Conservation (phyloP, 1,140 invertebrate species). For the Eurosta solidaginis region DNA sequence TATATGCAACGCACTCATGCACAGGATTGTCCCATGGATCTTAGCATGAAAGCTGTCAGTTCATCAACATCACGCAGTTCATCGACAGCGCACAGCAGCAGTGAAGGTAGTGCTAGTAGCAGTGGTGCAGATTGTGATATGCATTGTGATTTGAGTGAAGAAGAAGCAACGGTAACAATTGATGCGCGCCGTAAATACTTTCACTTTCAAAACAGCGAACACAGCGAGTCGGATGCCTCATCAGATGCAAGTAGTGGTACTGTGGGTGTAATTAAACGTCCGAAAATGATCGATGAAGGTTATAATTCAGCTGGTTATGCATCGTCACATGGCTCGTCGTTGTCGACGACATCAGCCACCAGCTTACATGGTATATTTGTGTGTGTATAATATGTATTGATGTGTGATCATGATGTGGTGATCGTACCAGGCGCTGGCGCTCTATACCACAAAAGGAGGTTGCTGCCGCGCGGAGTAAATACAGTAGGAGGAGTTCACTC, state of each 20-base stretch:
- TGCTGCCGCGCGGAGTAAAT: neutral
- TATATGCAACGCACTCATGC: neutral
- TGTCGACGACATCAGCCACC: slow-evolving; percentile 44
- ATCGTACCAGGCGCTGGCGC: slow-evolving; percentile 2
- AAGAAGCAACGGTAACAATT: slow-evolving; percentile 41
- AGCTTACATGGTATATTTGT: slow-evolving; percentile 55
- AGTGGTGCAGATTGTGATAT: slow-evolving; percentile 29
- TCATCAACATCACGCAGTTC: slow-evolving; percentile 55
- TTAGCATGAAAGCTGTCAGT: slow-evolving; percentile 68
- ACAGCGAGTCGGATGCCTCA: slow-evolving; percentile 35
- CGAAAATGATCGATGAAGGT: slow-evolving; percentile 42
- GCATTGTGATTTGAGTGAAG: slow-evolving; percentile 48
- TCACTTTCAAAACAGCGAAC: slow-evolving; percentile 49
- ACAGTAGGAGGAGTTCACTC: slow-evolving; percentile 2
- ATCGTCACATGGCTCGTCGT: slow-evolving; percentile 31
- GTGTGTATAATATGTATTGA: slow-evolving; percentile 41
- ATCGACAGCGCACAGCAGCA: slow-evolving; percentile 48
- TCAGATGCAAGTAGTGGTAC: neutral
- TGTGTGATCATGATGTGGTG: too few relatives aligned
- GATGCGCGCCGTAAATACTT: slow-evolving; percentile 49
- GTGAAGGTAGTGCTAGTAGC: slow-evolving; percentile 30
- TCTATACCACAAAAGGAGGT: too few relatives aligned
- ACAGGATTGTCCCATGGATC: slow-evolving; percentile 79
- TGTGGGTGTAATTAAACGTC: slow-evolving; percentile 43
- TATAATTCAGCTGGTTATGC: neutral